Percentiles rank a stretch among this genome's conserved stretches.
Evolutionary conservation across 1,140 invertebrate species (phyloP).

Genomic region (Papilio polyxenes): DNA sequence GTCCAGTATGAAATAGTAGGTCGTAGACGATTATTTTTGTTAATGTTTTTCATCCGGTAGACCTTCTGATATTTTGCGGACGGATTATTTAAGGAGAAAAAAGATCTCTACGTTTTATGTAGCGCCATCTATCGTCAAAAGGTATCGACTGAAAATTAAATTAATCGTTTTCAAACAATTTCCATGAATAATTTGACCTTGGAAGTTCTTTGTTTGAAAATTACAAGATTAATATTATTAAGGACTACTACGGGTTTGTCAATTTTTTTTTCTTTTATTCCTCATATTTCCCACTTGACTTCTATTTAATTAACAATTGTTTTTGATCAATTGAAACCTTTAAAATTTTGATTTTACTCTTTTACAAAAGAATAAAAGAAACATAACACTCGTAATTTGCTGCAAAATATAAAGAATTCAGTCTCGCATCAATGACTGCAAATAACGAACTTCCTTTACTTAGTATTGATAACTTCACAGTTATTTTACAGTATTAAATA

Average conservation of each 20-base stretch:
- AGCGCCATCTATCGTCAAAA: not conserved
- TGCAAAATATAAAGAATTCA: not conserved
- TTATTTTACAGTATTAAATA: not conserved
- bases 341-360: too few species aligned
- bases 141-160: not conserved
- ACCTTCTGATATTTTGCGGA: not conserved
- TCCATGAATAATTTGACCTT: too few species aligned
- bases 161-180: too few species aligned
- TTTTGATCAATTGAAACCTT: not conserved
- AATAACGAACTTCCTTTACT: not conserved
- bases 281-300: not conserved
- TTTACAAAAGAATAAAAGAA: too few species aligned
- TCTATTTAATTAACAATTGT: not conserved
- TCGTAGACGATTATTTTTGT: not conserved
- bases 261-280: too few species aligned
- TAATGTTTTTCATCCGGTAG: constrained; percentile 13
- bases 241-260: too few species aligned
- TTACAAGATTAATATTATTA: too few species aligned
- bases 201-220: too few species aligned
- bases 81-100: not conserved
- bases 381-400: not conserved
- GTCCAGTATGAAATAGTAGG: not conserved
- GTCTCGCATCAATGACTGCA: not conserved
- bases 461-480: not conserved
- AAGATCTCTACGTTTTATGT: not conserved